Conservation (phyloP, 2,888 invertebrate genomes). For the Archips xylosteana region DNA sequence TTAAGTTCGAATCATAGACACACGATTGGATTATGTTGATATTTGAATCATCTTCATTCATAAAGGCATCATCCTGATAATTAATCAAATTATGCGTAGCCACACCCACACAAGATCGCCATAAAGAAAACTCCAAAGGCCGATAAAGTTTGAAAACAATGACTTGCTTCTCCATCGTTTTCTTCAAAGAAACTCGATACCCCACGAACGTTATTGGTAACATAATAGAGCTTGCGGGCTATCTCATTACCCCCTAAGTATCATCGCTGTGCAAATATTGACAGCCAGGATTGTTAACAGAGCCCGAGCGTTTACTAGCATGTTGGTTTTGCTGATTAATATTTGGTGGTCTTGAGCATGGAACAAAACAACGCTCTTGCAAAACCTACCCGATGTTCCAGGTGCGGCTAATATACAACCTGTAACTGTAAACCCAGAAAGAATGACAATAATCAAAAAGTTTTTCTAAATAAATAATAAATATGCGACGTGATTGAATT, state of each 20-base stretch:
- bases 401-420: too few relatives aligned
- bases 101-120: neutral
- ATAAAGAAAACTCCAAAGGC: neutral
- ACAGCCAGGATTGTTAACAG: neutral
- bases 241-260: conserved; percentile 16
- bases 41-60: too few relatives aligned
- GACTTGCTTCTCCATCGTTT: neutral
- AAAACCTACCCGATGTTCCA: too few relatives aligned
- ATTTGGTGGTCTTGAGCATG: neutral
- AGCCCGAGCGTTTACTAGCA: neutral
- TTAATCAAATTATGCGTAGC: too few relatives aligned
- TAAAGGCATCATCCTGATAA: too few relatives aligned
- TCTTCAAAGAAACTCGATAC: neutral
- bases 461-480: too few relatives aligned
- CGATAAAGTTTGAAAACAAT: neutral
- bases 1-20: too few relatives aligned
- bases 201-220: conserved; percentile 21
- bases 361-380: too few relatives aligned
- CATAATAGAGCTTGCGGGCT: conserved; percentile 3
- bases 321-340: conserved; percentile 11
- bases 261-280: conserved; percentile 16
- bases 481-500: too few relatives aligned
- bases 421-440: neutral
- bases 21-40: too few relatives aligned
- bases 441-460: too few relatives aligned